A percentile compares a stretch with the other conserved stretches of the same genome.
These are phyloP conservation scores for Daphoenositta chrysoptera DNA, from an alignment of 2,113 vertebrate species.

Conservation along the genomic window DNA sequence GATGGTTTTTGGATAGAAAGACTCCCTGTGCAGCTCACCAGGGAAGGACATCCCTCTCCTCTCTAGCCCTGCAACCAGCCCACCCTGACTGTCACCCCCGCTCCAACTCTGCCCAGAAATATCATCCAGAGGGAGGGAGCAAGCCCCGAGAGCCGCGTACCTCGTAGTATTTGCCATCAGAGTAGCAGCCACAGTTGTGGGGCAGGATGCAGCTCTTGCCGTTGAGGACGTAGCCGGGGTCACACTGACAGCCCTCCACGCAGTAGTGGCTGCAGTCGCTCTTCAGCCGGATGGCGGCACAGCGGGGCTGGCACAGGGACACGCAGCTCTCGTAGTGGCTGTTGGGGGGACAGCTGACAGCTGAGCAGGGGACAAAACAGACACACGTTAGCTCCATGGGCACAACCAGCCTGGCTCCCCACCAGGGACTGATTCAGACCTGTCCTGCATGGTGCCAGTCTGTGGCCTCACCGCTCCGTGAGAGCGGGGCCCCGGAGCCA, in stretches of 20 bases:
- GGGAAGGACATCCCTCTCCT: not conserved
- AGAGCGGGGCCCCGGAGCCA: not conserved
- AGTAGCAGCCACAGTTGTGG: constrained; percentile 95
- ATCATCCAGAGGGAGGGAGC: not conserved
- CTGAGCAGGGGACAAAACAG: constrained; percentile 59
- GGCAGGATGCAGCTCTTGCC: constrained; percentile 93
- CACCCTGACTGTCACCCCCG: accelerated
- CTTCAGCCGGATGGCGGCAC: constrained; percentile 89
- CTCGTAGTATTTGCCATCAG: constrained; percentile 94
- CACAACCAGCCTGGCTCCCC: not conserved
- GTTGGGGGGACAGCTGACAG: constrained; percentile 87
- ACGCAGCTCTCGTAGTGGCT: constrained; percentile 94
- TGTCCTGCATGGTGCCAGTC: accelerated
- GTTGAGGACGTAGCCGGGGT: constrained; percentile 88
- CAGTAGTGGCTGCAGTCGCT: constrained; percentile 94
- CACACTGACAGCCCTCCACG: constrained; percentile 95
- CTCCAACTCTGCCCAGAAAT: not conserved
- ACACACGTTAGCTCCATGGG: not conserved
- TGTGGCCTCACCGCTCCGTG: not conserved
- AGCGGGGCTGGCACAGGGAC: constrained; percentile 91
- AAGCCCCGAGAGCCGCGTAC: constrained; percentile 8
- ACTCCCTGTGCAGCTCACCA: accelerated
- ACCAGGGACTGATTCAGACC: accelerated
- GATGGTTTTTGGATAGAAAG: not conserved
- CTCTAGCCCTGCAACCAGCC: not conserved